Conservation (phyloP, 2,888 invertebrate species). For the Drosophila meridionalis region DNA sequence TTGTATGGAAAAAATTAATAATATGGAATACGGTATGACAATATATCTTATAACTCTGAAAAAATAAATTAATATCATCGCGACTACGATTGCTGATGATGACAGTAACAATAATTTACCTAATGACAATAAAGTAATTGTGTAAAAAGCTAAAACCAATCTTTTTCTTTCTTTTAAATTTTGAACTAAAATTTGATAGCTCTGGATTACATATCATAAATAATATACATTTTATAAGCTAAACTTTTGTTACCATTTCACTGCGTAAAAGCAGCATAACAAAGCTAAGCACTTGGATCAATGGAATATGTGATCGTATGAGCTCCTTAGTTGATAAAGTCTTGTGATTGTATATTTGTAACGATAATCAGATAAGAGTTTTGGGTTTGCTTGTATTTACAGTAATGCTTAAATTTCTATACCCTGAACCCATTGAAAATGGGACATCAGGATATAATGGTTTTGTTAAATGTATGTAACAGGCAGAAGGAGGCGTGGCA, state of each 20-base stretch:
- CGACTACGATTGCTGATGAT: constrained; percentile 31
- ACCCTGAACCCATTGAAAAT: no score
- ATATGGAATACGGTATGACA: constrained; percentile 18
- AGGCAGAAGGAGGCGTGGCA: no score
- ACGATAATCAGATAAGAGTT: no score
- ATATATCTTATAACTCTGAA: constrained; percentile 12
- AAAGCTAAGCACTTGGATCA: not conserved
- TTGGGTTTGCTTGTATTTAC: no score
- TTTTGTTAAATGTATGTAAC: no score
- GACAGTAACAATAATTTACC: constrained; percentile 54
- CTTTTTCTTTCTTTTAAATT: not conserved
- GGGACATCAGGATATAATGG: no score
- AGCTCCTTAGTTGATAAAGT: not conserved
- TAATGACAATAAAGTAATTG: constrained; percentile 68
- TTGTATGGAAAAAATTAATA: constrained; percentile 29
- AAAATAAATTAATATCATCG: constrained; percentile 27
- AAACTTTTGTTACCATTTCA: no score
- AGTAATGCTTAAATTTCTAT: no score
- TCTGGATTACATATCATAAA: no score
- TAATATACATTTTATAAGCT: no score
- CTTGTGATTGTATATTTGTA: not conserved
- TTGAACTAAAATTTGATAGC: not conserved
- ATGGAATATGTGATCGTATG: not conserved
- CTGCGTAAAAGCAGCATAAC: no score
- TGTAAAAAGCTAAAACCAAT: constrained; percentile 36